A percentile compares a stretch with the other conserved stretches of the same genome.
phyloP scores from a whole-genome alignment of 2,113 vertebrate species.

The Verasper variegatus region DNA sequence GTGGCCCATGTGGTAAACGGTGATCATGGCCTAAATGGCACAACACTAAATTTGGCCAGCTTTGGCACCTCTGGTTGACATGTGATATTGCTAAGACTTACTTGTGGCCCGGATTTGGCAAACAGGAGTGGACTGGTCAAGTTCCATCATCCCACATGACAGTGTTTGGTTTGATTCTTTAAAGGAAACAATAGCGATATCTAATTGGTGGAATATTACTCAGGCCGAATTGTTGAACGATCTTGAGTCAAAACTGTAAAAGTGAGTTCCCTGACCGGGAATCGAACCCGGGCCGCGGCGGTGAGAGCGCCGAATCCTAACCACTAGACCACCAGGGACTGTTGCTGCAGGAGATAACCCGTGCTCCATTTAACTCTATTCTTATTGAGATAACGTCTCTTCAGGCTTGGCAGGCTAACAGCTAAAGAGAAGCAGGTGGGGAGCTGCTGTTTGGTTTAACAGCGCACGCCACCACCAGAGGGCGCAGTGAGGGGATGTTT shows the following conservation, averaged over 20 bases:
- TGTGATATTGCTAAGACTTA: too few relatives aligned
- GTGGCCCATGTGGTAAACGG: too few relatives aligned
- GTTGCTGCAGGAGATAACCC: rapidly evolving
- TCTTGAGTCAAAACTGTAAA: background rate
- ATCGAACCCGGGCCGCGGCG: conserved; percentile 76
- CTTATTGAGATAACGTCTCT: rapidly evolving
- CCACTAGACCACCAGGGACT: conserved; percentile 83
- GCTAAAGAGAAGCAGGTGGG: background rate
- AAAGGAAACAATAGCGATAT: too few relatives aligned
- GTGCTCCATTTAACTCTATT: background rate
- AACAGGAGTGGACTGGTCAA: too few relatives aligned
- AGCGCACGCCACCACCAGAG: conserved; percentile 45
- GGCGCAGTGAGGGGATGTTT: conserved; percentile 50
- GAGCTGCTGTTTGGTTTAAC: background rate
- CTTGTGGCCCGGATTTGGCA: too few relatives aligned
- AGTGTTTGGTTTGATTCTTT: too few relatives aligned
- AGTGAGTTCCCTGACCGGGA: conserved; percentile 70
- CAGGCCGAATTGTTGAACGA: too few relatives aligned
- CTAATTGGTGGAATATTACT: too few relatives aligned
- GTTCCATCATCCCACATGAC: too few relatives aligned
- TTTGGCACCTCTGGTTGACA: too few relatives aligned
- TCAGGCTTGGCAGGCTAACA: background rate
- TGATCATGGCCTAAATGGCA: too few relatives aligned
- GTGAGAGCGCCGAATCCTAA: conserved; percentile 84
- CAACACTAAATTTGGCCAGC: too few relatives aligned